phyloP scores from a whole-genome alignment of 2,797 vertebrate species.

The Spea hammondii region DNA sequence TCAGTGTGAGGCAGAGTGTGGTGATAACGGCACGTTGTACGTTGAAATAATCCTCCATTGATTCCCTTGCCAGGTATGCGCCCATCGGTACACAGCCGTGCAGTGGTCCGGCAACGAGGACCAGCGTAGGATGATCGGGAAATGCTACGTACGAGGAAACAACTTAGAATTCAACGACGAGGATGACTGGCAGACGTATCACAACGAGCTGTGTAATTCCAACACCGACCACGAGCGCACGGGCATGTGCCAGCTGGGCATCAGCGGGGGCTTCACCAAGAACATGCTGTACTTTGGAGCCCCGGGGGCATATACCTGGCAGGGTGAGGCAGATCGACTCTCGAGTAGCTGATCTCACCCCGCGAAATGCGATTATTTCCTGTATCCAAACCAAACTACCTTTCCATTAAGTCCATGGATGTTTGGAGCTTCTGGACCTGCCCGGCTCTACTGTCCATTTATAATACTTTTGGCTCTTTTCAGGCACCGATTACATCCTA shows the following conservation, averaged over 20 bases:
- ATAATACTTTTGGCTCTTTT: not conserved
- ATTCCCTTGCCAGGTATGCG: constrained; percentile 76
- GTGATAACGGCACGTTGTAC: no score
- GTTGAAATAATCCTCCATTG: no score
- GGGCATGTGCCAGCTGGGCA: constrained; percentile 91
- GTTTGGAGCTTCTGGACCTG: no score
- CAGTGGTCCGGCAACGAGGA: constrained; percentile 68
- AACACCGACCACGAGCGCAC: constrained; percentile 68
- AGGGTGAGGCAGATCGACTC: constrained; percentile 70
- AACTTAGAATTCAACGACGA: constrained; percentile 72
- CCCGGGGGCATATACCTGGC: constrained; percentile 83
- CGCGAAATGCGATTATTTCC: not conserved
- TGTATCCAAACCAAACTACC: no score
- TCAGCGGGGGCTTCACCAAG: constrained; percentile 80
- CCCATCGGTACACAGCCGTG: constrained; percentile 84
- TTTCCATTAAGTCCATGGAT: no score
- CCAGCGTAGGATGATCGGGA: constrained; percentile 87
- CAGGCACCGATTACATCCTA: constrained; percentile 82
- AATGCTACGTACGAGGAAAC: constrained; percentile 85
- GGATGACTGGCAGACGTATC: constrained; percentile 84
- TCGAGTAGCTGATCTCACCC: no score
- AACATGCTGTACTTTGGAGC: constrained; percentile 80
- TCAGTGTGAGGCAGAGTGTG: no score
- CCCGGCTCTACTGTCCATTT: no score
- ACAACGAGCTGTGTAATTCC: constrained; percentile 83